phyloP scores from a whole-genome alignment of 2,888 invertebrate species.

The Phengaris arion region DNA sequence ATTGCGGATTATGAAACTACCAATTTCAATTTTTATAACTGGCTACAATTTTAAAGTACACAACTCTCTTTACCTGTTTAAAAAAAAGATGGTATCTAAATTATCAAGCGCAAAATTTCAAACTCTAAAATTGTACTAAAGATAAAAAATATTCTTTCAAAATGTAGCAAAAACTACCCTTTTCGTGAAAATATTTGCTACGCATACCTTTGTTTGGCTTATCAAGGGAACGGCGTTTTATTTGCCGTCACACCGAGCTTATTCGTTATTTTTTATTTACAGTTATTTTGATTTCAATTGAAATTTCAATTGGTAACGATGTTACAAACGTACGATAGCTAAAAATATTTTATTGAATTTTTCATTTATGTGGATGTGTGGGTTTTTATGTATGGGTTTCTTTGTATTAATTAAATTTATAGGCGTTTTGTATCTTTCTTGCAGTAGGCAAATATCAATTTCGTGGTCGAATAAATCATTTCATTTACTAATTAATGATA shows the following conservation, averaged over 20 bases:
- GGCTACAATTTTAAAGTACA: neutral
- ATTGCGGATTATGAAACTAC: too few relatives aligned
- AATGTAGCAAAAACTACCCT: constrained; percentile 6
- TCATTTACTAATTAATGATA: too few relatives aligned
- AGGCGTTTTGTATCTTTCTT: too few relatives aligned
- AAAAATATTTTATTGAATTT: neutral
- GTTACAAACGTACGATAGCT: neutral
- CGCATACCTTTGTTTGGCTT: constrained; percentile 41
- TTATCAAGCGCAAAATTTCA: neutral
- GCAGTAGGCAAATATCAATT: too few relatives aligned
- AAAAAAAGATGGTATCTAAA: neutral
- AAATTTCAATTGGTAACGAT: constrained; percentile 17
- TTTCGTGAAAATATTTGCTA: constrained; percentile 31
- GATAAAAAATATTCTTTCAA: constrained; percentile 5
- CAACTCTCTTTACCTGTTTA: neutral
- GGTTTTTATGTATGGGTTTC: too few relatives aligned
- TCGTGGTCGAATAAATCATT: too few relatives aligned
- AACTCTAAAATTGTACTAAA: neutral
- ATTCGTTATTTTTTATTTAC: constrained; percentile 5
- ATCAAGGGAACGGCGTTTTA: constrained; percentile 25
- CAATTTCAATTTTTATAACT: neutral
- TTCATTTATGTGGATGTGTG: too few relatives aligned
- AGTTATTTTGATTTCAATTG: constrained; percentile 14
- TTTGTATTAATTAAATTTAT: too few relatives aligned
- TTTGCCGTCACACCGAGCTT: constrained; percentile 32